phyloP scores from a whole-genome alignment of 1,140 invertebrate genomes.

The Papilio polytes region DNA sequence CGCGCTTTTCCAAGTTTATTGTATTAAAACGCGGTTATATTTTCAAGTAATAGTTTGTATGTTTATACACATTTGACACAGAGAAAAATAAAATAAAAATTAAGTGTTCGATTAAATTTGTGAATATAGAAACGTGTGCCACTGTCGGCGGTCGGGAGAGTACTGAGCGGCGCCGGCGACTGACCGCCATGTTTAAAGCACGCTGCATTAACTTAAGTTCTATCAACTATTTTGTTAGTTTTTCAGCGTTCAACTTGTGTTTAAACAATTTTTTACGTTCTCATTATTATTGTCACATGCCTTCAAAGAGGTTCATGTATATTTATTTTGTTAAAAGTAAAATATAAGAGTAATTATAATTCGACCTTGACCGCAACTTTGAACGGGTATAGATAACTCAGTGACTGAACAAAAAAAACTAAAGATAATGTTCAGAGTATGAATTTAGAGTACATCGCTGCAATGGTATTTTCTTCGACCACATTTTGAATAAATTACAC shows the following conservation, averaged over 20 bases:
- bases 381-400: not conserved
- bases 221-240: slow-evolving; percentile 66
- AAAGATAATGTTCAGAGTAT: not conserved
- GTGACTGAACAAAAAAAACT: slow-evolving; percentile 3
- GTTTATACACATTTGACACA: slow-evolving; percentile 11
- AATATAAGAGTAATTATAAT: not conserved
- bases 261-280: not conserved
- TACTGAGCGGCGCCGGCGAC: slow-evolving; percentile 69
- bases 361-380: not conserved
- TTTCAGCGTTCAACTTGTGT: slow-evolving; percentile 52
- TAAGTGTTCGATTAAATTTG: slow-evolving; percentile 53
- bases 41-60: slow-evolving; percentile 38
- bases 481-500: not conserved
- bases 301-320: not conserved
- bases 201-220: slow-evolving; percentile 57
- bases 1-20: slow-evolving; percentile 54
- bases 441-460: not conserved
- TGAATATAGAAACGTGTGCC: slow-evolving; percentile 59
- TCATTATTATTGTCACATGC: not conserved
- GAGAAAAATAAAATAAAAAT: slow-evolving; percentile 45
- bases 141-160: slow-evolving; percentile 66
- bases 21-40: slow-evolving; percentile 42
- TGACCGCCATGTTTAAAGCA: slow-evolving; percentile 78
- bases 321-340: not conserved
- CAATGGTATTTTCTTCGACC: too few relatives aligned